Percentiles rank a stretch among this genome's conserved stretches.
Evolutionary conservation across 2,113 vertebrate species (phyloP).

Genomic region (Carassius auratus): DNA sequence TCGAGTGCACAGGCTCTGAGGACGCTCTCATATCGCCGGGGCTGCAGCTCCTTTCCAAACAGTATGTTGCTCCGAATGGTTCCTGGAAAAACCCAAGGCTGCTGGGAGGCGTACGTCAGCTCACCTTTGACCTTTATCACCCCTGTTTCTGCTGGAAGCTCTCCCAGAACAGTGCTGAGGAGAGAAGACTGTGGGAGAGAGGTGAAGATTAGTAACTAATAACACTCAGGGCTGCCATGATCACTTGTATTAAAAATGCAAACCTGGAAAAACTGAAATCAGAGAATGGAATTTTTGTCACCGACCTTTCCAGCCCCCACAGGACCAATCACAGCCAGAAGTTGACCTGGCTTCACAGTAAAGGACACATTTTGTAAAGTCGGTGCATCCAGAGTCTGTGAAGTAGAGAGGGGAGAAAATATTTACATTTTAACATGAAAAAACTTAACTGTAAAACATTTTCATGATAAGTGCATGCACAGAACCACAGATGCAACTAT

Average conservation of each 20-base stretch:
- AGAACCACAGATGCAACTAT: too few relatives aligned
- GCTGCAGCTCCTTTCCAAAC: constrained; percentile 88
- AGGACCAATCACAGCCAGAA: constrained; percentile 90
- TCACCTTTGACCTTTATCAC: constrained; percentile 81
- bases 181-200: constrained; percentile 83
- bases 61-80: constrained; percentile 95
- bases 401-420: not conserved
- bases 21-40: constrained; percentile 86
- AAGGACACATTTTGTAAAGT: constrained; percentile 85
- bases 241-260: not conserved
- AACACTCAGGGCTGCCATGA: not conserved
- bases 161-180: constrained; percentile 86
- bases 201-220: not conserved
- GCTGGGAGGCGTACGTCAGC: constrained; percentile 90
- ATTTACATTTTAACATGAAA: not conserved
- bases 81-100: constrained; percentile 94
- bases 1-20: constrained; percentile 89
- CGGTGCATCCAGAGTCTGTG: constrained; percentile 79
- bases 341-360: constrained; percentile 81
- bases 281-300: not conserved
- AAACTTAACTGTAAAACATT: too few relatives aligned
- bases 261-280: not conserved
- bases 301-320: constrained; percentile 95
- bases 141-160: constrained; percentile 82
- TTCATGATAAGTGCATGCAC: too few relatives aligned